Conservation (phyloP, 2,888 invertebrate species). For the Parnassius glacialis region DNA sequence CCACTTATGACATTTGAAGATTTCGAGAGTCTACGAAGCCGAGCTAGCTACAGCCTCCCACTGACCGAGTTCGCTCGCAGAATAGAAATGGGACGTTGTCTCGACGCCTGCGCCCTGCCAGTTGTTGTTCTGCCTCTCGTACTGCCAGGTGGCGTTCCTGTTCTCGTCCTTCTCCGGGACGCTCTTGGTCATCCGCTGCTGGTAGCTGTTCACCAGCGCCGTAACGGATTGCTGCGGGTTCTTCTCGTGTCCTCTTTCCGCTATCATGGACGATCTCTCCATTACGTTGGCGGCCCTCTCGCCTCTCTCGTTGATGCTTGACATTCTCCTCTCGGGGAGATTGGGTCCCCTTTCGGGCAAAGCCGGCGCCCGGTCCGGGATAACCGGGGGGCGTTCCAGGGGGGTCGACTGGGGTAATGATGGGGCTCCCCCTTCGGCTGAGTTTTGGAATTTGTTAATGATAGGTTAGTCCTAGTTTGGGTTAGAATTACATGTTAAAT, state of each 20-base stretch:
- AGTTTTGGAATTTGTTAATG: slow-evolving; percentile 2
- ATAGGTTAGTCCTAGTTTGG: slow-evolving; percentile 2
- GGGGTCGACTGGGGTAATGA: slow-evolving; percentile 60
- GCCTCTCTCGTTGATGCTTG: slow-evolving; percentile 9
- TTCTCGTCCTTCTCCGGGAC: slow-evolving; percentile 48
- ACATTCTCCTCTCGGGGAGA: slow-evolving; percentile 39
- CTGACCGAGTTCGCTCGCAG: slow-evolving; percentile 72
- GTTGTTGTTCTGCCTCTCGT: slow-evolving; percentile 53
- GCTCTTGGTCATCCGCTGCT: slow-evolving; percentile 57
- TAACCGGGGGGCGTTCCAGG: slow-evolving; percentile 44
- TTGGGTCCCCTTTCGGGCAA: slow-evolving; percentile 50
- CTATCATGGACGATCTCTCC: slow-evolving; percentile 22
- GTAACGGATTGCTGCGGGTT: slow-evolving; percentile 53
- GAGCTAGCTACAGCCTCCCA: slow-evolving; percentile 28
- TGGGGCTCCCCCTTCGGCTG: slow-evolving; percentile 44
- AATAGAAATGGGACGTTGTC: slow-evolving; percentile 66
- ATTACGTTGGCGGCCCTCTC: too few relatives aligned
- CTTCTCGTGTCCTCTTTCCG: slow-evolving; percentile 37
- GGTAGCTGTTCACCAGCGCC: slow-evolving; percentile 68
- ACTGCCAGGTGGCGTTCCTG: slow-evolving; percentile 40
- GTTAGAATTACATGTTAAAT: neutral
- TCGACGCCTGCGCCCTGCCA: slow-evolving; percentile 59
- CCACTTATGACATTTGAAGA: slow-evolving; percentile 1
- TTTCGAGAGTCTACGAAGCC: neutral
- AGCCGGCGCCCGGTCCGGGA: slow-evolving; percentile 45